A percentile compares a stretch with the other conserved stretches of the same genome.
These are phyloP conservation scores for Drosophila recens DNA, from an alignment of 2,888 invertebrate genomes.

Conservation along the genomic window DNA sequence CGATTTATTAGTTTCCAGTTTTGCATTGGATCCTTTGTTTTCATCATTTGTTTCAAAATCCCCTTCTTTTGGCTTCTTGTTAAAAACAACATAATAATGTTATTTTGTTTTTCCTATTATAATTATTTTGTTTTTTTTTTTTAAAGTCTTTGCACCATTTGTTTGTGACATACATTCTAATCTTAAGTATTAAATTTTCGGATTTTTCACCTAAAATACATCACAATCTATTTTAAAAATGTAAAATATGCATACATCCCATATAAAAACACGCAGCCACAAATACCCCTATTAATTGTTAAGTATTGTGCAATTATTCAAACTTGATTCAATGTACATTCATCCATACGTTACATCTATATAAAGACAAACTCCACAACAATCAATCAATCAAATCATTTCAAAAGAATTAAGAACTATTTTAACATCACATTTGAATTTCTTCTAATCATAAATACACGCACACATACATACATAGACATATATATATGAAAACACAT, in stretches of 20 bases:
- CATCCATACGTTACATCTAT: conserved; percentile 7
- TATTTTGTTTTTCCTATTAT: conserved; percentile 12
- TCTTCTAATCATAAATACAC: conserved; percentile 39
- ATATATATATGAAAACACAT: conserved; percentile 39
- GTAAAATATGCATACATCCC: conserved; percentile 46
- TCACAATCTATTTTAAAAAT: conserved; percentile 64
- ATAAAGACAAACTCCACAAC: conserved; percentile 15
- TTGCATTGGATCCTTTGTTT: conserved; percentile 31
- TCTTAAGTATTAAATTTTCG: conserved; percentile 65
- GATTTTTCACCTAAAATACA: conserved; percentile 48
- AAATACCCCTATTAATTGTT: conserved; percentile 55
- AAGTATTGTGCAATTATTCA: conserved; percentile 72
- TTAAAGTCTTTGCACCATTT: conserved; percentile 53
- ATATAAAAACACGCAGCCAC: conserved; percentile 14
- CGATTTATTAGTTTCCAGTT: conserved; percentile 62
- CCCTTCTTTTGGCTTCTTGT: conserved; percentile 25
- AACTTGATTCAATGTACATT: conserved; percentile 28
- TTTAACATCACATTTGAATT: conserved; percentile 64
- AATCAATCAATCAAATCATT: conserved; percentile 20
- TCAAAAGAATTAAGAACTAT: conserved; percentile 11
- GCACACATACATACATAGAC: conserved; percentile 33
- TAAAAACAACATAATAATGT: conserved; percentile 22
- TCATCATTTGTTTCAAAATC: conserved; percentile 29
- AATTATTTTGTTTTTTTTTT: conserved; percentile 16
- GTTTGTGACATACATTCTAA: conserved; percentile 52